Percentiles rank a stretch among this genome's conserved stretches.
These are phyloP conservation scores for Drosophila planitibia DNA, from an alignment of 2,888 invertebrate species.

Conservation along the genomic window DNA sequence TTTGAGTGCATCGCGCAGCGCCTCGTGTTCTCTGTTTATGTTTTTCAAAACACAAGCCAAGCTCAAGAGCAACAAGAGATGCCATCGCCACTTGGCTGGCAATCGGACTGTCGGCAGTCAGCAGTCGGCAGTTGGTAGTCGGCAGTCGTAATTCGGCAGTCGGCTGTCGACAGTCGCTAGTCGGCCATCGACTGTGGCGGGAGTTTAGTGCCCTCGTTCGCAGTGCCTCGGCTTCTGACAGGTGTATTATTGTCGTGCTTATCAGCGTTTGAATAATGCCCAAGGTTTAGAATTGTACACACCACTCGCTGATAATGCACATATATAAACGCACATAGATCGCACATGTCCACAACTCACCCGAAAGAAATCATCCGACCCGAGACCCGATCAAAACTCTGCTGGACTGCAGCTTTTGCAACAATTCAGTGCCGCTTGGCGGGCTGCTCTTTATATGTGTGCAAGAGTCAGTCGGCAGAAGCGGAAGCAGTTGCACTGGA, in stretches of 20 bases:
- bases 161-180: neutral
- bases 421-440: neutral
- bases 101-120: slow-evolving; percentile 4
- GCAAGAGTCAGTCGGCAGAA: slow-evolving; percentile 7
- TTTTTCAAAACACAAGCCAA: slow-evolving; percentile 42
- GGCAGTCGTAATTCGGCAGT: slow-evolving; percentile 8
- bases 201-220: neutral
- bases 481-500: slow-evolving; percentile 51
- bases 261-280: slow-evolving; percentile 34
- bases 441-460: neutral
- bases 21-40: slow-evolving; percentile 58
- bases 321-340: neutral
- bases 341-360: slow-evolving; percentile 6
- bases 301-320: neutral
- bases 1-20: slow-evolving; percentile 41
- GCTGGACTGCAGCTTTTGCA: slow-evolving; percentile 10
- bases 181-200: neutral
- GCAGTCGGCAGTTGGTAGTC: neutral
- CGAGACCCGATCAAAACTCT: neutral
- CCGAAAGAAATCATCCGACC: neutral
- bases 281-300: neutral
- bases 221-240: slow-evolving; percentile 6
- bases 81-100: neutral
- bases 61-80: slow-evolving; percentile 57
- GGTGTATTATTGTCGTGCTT: slow-evolving; percentile 27